phyloP scores from a whole-genome alignment of 53 echinoderm and acorn worm species.

The Stichopus horrens region DNA sequence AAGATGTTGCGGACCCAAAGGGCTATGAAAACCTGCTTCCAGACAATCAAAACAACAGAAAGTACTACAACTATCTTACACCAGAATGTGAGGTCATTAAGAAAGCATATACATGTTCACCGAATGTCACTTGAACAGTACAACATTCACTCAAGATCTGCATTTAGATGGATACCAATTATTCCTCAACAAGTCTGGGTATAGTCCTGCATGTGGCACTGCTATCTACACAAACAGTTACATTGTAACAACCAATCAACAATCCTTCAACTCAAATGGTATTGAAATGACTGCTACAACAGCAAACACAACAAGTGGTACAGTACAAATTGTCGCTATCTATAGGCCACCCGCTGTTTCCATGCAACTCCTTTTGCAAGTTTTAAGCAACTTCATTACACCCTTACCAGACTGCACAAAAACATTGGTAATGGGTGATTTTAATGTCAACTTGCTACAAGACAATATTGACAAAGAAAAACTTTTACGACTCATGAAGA shows the following conservation, averaged over 20 bases:
- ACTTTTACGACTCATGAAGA: not conserved
- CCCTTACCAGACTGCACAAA: not conserved
- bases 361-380: not conserved
- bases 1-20: slow-evolving; percentile 20
- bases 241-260: not conserved
- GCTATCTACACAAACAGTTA: not conserved
- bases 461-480: not conserved
- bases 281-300: not conserved
- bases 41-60: not conserved
- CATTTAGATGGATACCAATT: not conserved
- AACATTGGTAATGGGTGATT: slow-evolving; percentile 50
- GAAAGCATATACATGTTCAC: slow-evolving; percentile 11
- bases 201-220: not conserved
- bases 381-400: not conserved
- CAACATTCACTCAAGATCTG: not conserved
- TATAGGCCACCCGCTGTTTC: not conserved
- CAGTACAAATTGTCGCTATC: not conserved
- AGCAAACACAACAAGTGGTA: not conserved
- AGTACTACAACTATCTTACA: not conserved
- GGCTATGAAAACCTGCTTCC: not conserved
- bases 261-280: not conserved
- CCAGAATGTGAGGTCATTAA: slow-evolving; percentile 12
- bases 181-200: not conserved
- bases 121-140: not conserved
- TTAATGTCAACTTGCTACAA: slow-evolving; percentile 30